Conservation (phyloP, 53 echinoderm and acorn worm genomes). For the Patiria pectinifera region DNA sequence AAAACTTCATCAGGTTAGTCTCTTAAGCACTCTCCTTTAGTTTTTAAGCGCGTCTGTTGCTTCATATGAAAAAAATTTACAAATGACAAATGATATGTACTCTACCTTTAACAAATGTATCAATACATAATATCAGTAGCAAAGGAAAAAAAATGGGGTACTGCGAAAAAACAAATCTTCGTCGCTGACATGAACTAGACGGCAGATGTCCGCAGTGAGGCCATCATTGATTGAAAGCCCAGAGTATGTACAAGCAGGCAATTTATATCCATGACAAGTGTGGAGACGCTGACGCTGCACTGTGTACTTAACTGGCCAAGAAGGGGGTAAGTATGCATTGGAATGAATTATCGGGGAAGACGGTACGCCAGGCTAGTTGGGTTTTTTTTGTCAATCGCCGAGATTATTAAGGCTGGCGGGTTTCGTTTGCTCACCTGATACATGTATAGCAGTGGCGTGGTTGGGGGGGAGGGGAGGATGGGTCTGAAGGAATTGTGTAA, state of each 20-base stretch:
- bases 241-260: not conserved
- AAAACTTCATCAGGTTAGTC: too few species aligned
- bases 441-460: not conserved
- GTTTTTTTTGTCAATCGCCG: not conserved
- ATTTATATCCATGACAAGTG: conserved; percentile 1
- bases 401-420: not conserved
- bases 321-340: not conserved
- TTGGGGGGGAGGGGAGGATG: not conserved
- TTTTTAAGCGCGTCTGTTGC: too few species aligned
- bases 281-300: not conserved
- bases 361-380: not conserved
- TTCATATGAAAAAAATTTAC: too few species aligned
- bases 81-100: too few species aligned
- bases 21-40: too few species aligned
- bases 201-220: not conserved
- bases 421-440: not conserved
- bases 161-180: not conserved
- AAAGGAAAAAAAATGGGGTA: not conserved
- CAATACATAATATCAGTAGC: too few species aligned
- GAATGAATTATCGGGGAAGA: not conserved
- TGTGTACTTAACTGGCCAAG: not conserved
- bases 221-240: not conserved
- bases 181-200: not conserved
- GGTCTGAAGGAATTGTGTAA: not conserved
- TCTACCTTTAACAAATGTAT: too few species aligned